Evolutionary conservation across 2,888 invertebrate genomes (phyloP), one percentile per base, ranked within the genome.

Genomic region (Nowickia ferox): DNA sequence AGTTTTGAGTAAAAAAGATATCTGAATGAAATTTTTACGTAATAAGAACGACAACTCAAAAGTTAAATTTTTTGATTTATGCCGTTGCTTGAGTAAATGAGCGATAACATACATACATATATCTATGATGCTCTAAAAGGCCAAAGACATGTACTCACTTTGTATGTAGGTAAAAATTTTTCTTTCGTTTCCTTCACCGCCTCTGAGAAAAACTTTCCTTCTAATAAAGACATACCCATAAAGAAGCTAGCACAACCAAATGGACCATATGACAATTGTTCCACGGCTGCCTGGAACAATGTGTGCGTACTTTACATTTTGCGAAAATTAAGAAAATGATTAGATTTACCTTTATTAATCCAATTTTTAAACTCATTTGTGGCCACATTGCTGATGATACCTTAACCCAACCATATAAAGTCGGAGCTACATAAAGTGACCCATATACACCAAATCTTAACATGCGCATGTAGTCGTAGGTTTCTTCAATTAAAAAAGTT

Each of bases 401-500:
- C 88, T 95, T 95, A 77, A 97, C 93, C 97, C 97, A 97, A 65
- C 94, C 94, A 90, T 96, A 97, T 0, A 97, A 92, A 8, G 96
- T 95, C 19, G 97, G 97, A 5, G 97, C 97, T 46, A 96, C 96
- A 92, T 95, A 96, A 78, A 96, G 94, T 6, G 95, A 95, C 15
- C 97, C 97, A 91, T 96, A 97, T 55, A 97, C 88, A 89, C 96
- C 95, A 93, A 95, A 97, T 87, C 96, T 94, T 71, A 95, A 92
- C 87, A 95, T 95, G 91, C 96, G 94, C 90, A 92, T 93, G 95
- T 95, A 96, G 89, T 96, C 96, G 90, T 94, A 95, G 86, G 92
- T 93, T 77, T 93, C 94, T 94, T 82, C 1, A 59, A 51, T 65
- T 66, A 9, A n/a, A 30, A 77, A 76, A 77, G 69, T 19, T 11